phyloP scores from a whole-genome alignment of 2,113 vertebrate genomes.

The Seriola quinqueradiata region DNA sequence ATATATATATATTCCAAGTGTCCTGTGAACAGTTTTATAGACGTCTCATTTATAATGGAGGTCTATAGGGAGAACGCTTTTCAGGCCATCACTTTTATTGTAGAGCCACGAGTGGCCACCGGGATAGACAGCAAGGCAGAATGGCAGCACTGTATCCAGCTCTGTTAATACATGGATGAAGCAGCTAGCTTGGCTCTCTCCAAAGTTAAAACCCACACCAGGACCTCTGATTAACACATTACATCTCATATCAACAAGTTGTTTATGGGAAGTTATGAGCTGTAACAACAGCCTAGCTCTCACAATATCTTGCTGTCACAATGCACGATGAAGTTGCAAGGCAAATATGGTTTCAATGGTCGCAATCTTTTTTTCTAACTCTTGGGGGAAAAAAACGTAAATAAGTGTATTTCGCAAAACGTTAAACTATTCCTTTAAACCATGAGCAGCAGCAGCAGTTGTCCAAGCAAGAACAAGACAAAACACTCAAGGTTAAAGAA shows the following conservation, averaged over 20 bases:
- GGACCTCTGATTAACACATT: neutral
- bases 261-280: too few species aligned
- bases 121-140: too few species aligned
- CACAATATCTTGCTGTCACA: too few species aligned
- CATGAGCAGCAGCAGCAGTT: slow-evolving; percentile 47
- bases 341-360: too few species aligned
- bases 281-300: too few species aligned
- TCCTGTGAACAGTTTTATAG: neutral
- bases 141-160: neutral
- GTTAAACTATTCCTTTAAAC: slow-evolving; percentile 21
- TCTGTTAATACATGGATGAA: neutral
- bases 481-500: slow-evolving; percentile 63
- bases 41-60: too few species aligned
- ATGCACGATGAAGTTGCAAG: too few species aligned
- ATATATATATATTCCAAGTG: too few species aligned
- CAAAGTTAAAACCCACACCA: neutral
- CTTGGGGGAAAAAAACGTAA: too few species aligned
- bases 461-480: slow-evolving; percentile 44
- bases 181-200: neutral
- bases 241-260: neutral
- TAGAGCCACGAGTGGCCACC: too few species aligned
- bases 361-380: neutral
- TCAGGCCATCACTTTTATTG: too few species aligned
- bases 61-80: neutral
- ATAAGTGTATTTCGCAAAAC: slow-evolving; percentile 26